Evolutionary conservation across 2,113 vertebrate genomes (phyloP).

Genomic region (Urocynchramus pylzowi): DNA sequence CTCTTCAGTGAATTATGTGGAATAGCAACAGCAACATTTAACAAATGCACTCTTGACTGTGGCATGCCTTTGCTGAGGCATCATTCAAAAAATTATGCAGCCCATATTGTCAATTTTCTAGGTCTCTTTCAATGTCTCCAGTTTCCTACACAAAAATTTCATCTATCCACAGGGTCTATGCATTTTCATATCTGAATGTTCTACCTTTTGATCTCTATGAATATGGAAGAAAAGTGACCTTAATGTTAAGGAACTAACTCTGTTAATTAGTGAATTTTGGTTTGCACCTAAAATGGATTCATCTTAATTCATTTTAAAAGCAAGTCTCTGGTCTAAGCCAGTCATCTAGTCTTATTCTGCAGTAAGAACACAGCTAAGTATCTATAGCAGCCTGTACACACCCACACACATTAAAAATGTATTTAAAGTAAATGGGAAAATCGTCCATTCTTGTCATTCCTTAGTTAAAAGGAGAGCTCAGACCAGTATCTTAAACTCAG

Average conservation of each 20-base stretch:
- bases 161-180: background rate
- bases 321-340: background rate
- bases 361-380: background rate
- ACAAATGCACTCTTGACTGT: background rate
- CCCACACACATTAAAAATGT: background rate
- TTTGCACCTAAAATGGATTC: background rate
- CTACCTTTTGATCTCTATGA: background rate
- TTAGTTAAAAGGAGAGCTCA: background rate
- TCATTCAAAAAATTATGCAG: background rate
- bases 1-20: background rate
- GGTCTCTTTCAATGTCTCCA: background rate
- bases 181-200: background rate
- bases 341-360: background rate
- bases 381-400: background rate
- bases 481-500: background rate
- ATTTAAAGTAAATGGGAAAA: background rate
- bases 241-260: background rate
- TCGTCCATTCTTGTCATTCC: background rate
- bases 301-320: background rate
- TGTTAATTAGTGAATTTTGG: background rate
- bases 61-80: background rate
- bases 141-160: background rate
- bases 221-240: background rate
- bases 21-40: background rate
- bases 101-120: background rate